Percentiles rank a stretch among this genome's conserved stretches.
Evolutionary conservation across 2,113 vertebrate species (phyloP).

Genomic region (Tachysurus fulvidraco): DNA sequence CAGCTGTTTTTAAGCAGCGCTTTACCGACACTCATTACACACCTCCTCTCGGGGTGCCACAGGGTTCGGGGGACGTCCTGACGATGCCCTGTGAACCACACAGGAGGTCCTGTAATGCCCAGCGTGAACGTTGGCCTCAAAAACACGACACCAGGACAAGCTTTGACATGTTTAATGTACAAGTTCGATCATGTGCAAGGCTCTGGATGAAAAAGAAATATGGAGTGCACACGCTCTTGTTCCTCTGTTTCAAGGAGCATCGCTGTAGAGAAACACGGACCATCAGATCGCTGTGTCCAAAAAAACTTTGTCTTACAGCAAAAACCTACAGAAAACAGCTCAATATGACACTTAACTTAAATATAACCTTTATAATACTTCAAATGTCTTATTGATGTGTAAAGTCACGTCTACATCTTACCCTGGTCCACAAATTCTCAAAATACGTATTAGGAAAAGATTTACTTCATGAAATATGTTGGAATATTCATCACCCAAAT

Average conservation of each 20-base stretch:
- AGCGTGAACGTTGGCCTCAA: conserved; percentile 58
- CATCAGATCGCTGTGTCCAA: neutral
- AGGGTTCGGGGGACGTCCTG: conserved; percentile 66
- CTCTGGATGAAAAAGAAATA: neutral
- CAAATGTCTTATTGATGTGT: neutral
- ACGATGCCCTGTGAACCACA: conserved; percentile 72
- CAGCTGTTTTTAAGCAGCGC: conserved; percentile 75
- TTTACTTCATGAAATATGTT: neutral
- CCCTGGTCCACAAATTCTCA: neutral
- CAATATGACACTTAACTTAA: neutral
- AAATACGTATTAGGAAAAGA: neutral
- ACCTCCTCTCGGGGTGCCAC: conserved; percentile 69
- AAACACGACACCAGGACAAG: conserved; percentile 29
- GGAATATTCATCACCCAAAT: neutral
- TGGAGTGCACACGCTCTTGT: neutral
- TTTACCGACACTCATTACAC: conserved; percentile 78
- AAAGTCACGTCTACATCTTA: neutral
- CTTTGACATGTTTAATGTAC: conserved; percentile 28
- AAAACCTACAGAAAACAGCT: neutral
- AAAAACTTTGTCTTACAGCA: neutral
- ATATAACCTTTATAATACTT: neutral
- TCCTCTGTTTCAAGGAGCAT: neutral
- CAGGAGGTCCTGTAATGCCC: conserved; percentile 61
- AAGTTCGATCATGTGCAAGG: conserved; percentile 10
- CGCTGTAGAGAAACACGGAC: neutral